Percentiles rank a stretch among this genome's conserved stretches.
Conservation (phyloP, 2,888 invertebrate species). For the Hedychridium roseum region DNA sequence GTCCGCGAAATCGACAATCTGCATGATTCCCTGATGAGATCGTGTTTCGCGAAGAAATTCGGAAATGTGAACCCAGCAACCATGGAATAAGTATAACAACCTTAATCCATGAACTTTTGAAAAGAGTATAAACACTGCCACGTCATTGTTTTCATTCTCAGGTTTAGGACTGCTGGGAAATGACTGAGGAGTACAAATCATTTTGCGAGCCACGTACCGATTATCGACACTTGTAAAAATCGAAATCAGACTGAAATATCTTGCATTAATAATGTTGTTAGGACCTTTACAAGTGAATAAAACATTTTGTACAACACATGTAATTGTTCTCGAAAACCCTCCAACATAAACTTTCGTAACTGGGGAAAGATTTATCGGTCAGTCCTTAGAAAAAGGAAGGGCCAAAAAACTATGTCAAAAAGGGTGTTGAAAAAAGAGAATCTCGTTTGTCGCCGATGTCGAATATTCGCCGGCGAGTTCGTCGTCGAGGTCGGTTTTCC, state of each 20-base stretch:
- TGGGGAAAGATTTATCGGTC: constrained; percentile 27
- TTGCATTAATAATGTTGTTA: too few relatives aligned
- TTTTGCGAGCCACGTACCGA: too few relatives aligned
- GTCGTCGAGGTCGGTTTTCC: constrained; percentile 6
- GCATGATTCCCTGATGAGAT: constrained; percentile 43
- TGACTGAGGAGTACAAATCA: too few relatives aligned
- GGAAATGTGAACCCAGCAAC: constrained; percentile 33
- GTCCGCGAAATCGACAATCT: constrained; percentile 59
- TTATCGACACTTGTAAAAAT: too few relatives aligned
- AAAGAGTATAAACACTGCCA: neutral
- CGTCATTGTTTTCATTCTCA: too few relatives aligned
- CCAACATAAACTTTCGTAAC: constrained; percentile 4
- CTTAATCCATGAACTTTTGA: neutral
- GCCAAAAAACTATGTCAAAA: constrained; percentile 53
- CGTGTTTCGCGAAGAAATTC: constrained; percentile 33
- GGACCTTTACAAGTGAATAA: too few relatives aligned
- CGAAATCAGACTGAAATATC: too few relatives aligned
- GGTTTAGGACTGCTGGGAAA: too few relatives aligned
- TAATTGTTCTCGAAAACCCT: too few relatives aligned
- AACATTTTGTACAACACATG: too few relatives aligned
- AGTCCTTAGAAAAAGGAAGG: constrained; percentile 42
- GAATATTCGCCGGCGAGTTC: constrained; percentile 13
- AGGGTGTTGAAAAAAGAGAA: constrained; percentile 44
- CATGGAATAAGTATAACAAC: constrained; percentile 34
- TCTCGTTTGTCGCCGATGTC: constrained; percentile 10